A percentile compares a stretch with the other conserved stretches of the same genome.
Evolutionary conservation across 2,797 vertebrate species (phyloP).

Genomic region (Yasuhikotakia modesta): DNA sequence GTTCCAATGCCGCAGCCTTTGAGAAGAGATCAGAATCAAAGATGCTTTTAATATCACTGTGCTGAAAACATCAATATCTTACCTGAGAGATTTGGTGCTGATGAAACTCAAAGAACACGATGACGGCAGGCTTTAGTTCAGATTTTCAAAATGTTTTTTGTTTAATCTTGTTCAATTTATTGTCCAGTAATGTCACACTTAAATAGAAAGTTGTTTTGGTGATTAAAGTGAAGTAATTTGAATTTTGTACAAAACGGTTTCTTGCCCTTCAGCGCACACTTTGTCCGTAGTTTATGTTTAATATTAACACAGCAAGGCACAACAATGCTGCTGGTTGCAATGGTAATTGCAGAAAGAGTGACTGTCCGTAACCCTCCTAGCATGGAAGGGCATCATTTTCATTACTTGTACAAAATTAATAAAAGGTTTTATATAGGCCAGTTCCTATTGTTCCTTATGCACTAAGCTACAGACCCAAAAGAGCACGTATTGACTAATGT

Average conservation of each 20-base stretch:
- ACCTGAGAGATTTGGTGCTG: not conserved
- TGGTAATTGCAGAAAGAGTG: constrained; percentile 1
- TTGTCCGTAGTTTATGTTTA: not conserved
- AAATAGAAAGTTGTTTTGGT: not conserved
- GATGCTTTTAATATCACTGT: not conserved
- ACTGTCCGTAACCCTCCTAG: not conserved
- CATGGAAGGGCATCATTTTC: not conserved
- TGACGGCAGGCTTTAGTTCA: not conserved
- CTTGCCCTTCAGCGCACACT: not conserved
- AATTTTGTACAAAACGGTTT: not conserved
- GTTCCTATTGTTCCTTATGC: not conserved
- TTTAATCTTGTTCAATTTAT: not conserved
- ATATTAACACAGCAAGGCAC: constrained; percentile 13
- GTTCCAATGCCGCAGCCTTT: not conserved
- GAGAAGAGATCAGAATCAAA: not conserved
- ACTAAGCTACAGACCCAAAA: not conserved
- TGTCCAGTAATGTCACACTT: not conserved
- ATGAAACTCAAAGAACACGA: not conserved
- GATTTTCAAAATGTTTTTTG: not conserved
- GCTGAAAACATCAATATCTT: not conserved
- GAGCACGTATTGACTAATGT: not conserved
- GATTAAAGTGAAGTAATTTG: not conserved
- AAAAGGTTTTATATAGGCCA: not conserved
- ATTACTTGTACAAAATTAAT: not conserved
- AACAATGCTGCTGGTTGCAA: not conserved